Evolutionary conservation across 2,888 invertebrate genomes (phyloP), one percentile per base, ranked within the genome.

Genomic region (Diaperis boleti): DNA sequence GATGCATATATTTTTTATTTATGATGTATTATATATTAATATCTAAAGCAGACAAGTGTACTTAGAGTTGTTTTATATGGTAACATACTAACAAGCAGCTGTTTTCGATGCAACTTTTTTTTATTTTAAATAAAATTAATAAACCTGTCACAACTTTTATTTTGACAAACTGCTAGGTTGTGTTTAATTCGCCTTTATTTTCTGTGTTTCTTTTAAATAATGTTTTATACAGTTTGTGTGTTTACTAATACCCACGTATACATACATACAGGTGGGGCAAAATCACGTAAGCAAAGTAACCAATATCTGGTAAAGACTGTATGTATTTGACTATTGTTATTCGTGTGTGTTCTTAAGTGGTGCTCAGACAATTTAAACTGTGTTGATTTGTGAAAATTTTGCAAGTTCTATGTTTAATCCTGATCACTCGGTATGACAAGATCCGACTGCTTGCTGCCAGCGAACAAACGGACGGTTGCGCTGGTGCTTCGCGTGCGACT

Each of bases 241-340:
- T 81, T 79, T 81, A 81, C 81, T 81, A 81, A 81, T 81, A 80
- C 80, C 81, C 81, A 80, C 81, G 78, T 81, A 80, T 81, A 81
- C 79, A 80, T 81, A 81, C 79, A 81, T 81, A 81, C 81, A 82
- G 81, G 81, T 82, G 81, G 81, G 81, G 81, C 81, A 82, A 79
- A 82, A 80, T 82, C 81, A 82, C 81, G 81, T 82, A 82, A 81
- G 81, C 81, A 81, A 82, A 80, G 77, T 80, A 80, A 81, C 78
- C 79, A 79, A 76, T 80, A 80, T 80, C 81, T 81, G 81, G 81
- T 81, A 80, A 81, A 78, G 78, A 80, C 81, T 81, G 81, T 81
- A 81, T 81, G 81, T 81, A 81, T 81, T 78, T 79, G 77, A 79
- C 77, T 79, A 80, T 81, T 81, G 79, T 80, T 81, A 79, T 80